Evolutionary conservation across 2,113 vertebrate genomes (phyloP), one percentile per base, ranked within the genome.

Genomic region (Elephas maximus): DNA sequence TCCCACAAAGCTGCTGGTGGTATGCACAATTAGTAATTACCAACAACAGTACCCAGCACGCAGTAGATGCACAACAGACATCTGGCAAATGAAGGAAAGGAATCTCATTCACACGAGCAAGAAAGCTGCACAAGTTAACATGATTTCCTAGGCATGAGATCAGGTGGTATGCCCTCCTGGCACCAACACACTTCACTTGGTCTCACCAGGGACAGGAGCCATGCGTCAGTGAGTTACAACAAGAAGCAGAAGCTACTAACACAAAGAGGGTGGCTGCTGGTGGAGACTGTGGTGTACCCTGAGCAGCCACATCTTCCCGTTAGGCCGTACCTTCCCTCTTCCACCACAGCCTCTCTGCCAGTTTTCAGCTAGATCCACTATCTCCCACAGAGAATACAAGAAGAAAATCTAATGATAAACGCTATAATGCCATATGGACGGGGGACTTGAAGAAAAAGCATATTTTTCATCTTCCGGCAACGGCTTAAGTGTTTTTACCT

Each of bases 281-380:
- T 5, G 17, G 5, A 11, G 1, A 4, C n/a, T 0, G 0, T 4
- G 5, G 8, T 0, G 41, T 15, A 26, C 69, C 41, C 20, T 6
- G 21, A 14, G 57, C 48, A 0, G 33, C 0, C 37, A 5, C 88
- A 48, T 1, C 67, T 73, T 14, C 28, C 15, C 1, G 0, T 11
- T 8, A 1, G 9, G 28, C 63, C 8, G 45, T 10, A 12, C 6
- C 53, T 17, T 9, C 5, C 51, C 26, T 33, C 53, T 30, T 9
- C 23, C 23, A 0, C 24, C 44, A 2, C 0, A 1, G 67, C 67
- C 45, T 33, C 84, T 73, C 20, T 18, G 65, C 45, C 65, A 11
- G 4, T 7, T 0, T 11, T 21, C 60, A 6, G 33, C 8, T 6
- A 4, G 0, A 3, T 14, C 80, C 4, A 1, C 2, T 28, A 14